These are phyloP conservation scores for Sipha flava DNA, from an alignment of 1,140 invertebrate genomes.

Conservation along the genomic window DNA sequence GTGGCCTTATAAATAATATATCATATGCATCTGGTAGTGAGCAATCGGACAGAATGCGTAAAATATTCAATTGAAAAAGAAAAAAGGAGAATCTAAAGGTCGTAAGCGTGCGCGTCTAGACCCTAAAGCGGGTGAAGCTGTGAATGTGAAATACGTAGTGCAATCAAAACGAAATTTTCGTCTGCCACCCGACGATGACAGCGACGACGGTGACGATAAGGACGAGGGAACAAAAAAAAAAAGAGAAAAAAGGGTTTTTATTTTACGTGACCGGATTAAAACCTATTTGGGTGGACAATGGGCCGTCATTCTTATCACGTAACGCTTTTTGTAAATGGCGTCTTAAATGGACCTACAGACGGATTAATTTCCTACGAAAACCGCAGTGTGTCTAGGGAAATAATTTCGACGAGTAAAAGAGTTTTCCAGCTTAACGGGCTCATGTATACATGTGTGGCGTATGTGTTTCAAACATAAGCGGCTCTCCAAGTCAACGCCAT, in stretches of 20 bases:
- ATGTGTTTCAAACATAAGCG: background rate
- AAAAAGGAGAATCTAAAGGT: conserved; percentile 2
- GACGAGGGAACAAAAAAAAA: background rate
- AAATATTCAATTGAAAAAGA: conserved; percentile 10
- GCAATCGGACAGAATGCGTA: conserved; percentile 1
- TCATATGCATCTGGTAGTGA: background rate
- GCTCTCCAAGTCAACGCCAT: background rate
- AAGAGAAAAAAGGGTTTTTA: conserved; percentile 6
- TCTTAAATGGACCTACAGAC: conserved; percentile 16
- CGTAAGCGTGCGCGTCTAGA: background rate
- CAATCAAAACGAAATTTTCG: conserved; percentile 32
- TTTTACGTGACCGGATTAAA: conserved; percentile 32
- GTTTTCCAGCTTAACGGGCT: background rate
- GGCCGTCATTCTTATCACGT: conserved; percentile 25
- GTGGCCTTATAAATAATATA: background rate
- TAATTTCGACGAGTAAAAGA: background rate
- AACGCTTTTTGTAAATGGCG: conserved; percentile 20
- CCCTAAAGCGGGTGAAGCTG: background rate
- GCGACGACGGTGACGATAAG: background rate
- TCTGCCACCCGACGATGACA: background rate
- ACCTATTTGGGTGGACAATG: conserved; percentile 22
- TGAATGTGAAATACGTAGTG: conserved; percentile 21
- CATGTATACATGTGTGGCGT: background rate
- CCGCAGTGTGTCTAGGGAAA: conserved; percentile 1
- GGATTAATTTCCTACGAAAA: conserved; percentile 28